Conservation (phyloP, 2,888 invertebrate genomes). For the Trachelus stipa region DNA sequence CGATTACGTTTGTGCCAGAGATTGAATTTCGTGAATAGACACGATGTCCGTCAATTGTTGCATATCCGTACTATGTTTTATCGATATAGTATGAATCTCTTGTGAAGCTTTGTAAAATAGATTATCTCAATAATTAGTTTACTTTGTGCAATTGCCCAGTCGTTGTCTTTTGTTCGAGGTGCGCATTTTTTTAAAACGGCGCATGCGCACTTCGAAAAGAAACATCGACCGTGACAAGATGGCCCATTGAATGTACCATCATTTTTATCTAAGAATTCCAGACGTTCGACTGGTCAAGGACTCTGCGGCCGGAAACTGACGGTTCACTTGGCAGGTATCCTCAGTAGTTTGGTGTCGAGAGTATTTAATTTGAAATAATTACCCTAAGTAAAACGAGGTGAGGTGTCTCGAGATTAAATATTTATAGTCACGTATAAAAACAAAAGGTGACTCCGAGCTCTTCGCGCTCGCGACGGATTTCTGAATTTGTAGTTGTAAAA, state of each 20-base stretch:
- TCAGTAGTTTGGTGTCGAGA: neutral
- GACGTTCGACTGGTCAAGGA: neutral
- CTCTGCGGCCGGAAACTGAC: neutral
- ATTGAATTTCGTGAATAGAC: neutral
- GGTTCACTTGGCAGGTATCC: neutral
- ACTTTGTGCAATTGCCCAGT: neutral
- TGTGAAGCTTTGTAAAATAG: slow-evolving; percentile 7
- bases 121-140: neutral
- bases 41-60: neutral
- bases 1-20: neutral
- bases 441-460: neutral
- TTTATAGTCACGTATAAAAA: slow-evolving; percentile 1
- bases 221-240: neutral
- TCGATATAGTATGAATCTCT: neutral
- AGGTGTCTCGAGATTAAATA: neutral
- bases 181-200: neutral
- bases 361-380: neutral
- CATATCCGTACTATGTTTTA: neutral
- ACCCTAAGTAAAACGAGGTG: neutral
- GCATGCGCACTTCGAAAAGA: neutral
- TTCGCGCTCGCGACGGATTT: slow-evolving; percentile 1
- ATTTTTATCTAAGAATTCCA: neutral
- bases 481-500: slow-evolving; percentile 1
- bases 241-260: neutral
- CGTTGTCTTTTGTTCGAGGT: neutral